phyloP scores from a whole-genome alignment of 2,113 vertebrate genomes.

The Nyctibius bracteatus region DNA sequence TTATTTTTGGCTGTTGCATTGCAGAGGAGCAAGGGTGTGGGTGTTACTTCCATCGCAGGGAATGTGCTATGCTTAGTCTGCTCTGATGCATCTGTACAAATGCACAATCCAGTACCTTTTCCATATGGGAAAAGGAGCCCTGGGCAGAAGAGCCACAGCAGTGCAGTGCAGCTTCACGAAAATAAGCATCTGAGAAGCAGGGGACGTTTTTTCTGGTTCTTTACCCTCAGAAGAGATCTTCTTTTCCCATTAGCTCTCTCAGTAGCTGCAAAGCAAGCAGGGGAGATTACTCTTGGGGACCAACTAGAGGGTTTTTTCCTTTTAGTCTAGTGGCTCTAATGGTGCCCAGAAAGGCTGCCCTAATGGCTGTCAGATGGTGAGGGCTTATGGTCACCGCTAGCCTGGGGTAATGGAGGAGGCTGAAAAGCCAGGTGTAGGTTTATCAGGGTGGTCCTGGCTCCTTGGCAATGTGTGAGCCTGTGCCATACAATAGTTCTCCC shows the following conservation, averaged over 20 bases:
- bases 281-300: not conserved
- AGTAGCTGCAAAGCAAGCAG: not conserved
- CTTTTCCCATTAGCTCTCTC: not conserved
- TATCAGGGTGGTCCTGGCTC: not conserved
- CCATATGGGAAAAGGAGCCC: conserved; percentile 36
- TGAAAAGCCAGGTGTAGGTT: not conserved
- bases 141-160: conserved; percentile 23
- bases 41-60: conserved; percentile 34
- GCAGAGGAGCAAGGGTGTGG: conserved; percentile 38
- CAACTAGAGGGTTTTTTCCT: not conserved
- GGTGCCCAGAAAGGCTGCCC: not conserved
- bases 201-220: not conserved
- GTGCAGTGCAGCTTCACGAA: not conserved
- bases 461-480: not conserved
- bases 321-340: not conserved
- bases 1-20: conserved; percentile 31
- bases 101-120: conserved; percentile 25
- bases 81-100: conserved; percentile 56
- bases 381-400: not conserved
- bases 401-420: not conserved
- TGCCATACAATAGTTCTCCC: not conserved
- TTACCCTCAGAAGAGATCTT: not conserved
- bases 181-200: not conserved
- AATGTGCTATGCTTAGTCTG: conserved; percentile 46
- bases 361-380: not conserved